Evolutionary conservation across 2,113 vertebrate genomes (phyloP), one percentile per base, ranked within the genome.

Genomic region (Accipiter cooperii): DNA sequence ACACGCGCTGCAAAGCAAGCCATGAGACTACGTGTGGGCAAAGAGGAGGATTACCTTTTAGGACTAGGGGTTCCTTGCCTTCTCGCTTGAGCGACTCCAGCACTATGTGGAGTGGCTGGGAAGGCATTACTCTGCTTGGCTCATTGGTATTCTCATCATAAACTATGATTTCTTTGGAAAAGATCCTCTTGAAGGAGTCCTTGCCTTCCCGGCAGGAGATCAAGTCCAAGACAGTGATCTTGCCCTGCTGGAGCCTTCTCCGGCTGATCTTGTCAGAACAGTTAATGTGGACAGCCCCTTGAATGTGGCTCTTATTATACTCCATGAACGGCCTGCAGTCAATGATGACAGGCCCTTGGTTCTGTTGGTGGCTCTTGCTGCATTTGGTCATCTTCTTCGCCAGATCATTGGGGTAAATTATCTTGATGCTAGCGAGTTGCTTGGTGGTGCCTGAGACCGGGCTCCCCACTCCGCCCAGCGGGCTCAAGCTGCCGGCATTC

Each of bases 181-280:
- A 99, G 97, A 99, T 99, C 98, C 99, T 99, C 98, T 99, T 99
- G 96, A 99, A 99, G 71, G 99, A 99, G 98, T 99, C 99, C 97
- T 99, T 99, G 98, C 99, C 99, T 97, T 99, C 98, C 46, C 99
- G 98, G 97, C 99, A 99, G 96, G 99, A 99, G 97, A 99, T 99
- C 98, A 99, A 98, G 98, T 99, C 99, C 97, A 99, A 97, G 90
- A 99, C 99, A 0, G 99, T 99, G 98, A 99, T 99, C 97, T 99
- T 99, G 97, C 99, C 99, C 97, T 99, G 99, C 97, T 99, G 99
- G 55, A 99, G 98, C 93, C 99, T 97, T 55, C 99, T 98, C 68
- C 99, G 98, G 98, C 99, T 99, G 98, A 99, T 99, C 98, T 99
- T 99, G 96, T 99, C 99, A 0, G 99, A 99, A 96, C 99, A 99